Conservation (phyloP, 2,797 vertebrate genomes). For the Microctenopoma lineatum region DNA sequence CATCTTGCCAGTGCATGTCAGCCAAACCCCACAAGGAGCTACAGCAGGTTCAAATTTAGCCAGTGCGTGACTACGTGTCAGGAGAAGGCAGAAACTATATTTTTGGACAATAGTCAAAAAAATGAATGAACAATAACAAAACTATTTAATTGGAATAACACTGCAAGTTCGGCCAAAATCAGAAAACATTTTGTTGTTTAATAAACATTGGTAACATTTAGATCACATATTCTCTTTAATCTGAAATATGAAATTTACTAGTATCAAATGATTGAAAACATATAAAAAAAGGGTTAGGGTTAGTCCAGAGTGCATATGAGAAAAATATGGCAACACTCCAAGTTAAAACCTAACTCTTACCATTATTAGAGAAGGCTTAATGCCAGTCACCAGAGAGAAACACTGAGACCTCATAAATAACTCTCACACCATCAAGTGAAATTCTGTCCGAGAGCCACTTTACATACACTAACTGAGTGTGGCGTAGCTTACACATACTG, state of each 20-base stretch:
- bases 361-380: slow-evolving; percentile 46
- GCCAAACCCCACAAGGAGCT: slow-evolving; percentile 39
- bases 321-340: background rate
- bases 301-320: background rate
- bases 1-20: slow-evolving; percentile 48
- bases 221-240: too few relatives aligned
- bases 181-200: background rate
- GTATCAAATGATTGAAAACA: too few relatives aligned
- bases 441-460: slow-evolving; percentile 52
- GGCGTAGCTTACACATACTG: slow-evolving; percentile 31
- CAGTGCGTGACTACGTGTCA: slow-evolving; percentile 15
- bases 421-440: slow-evolving; percentile 50
- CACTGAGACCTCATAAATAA: slow-evolving; percentile 53
- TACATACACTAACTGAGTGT: slow-evolving; percentile 19
- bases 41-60: slow-evolving; percentile 30
- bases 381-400: slow-evolving; percentile 30
- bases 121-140: background rate
- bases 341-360: slow-evolving; percentile 28
- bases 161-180: background rate
- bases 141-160: background rate
- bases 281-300: too few relatives aligned
- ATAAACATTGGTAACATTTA: background rate
- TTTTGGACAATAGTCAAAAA: background rate
- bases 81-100: slow-evolving; percentile 1
- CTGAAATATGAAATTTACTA: too few relatives aligned